Conservation (phyloP, 2,113 vertebrate species). For the Syngnathus floridae region DNA sequence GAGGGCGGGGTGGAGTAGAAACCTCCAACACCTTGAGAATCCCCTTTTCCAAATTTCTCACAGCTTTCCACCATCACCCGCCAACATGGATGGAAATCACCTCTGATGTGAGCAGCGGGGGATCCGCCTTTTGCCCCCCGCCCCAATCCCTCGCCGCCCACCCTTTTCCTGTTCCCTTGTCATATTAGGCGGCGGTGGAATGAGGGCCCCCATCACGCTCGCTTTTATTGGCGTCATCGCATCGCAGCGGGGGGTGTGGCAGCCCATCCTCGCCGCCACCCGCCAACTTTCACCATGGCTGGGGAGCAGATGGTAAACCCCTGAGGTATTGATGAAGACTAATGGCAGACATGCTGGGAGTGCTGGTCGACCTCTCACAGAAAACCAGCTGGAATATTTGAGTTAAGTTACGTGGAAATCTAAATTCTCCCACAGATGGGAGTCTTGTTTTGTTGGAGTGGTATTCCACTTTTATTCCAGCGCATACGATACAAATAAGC, state of each 20-base stretch:
- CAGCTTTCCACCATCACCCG: conserved; percentile 14
- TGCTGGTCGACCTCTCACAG: conserved; percentile 8
- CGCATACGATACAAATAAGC: conserved; percentile 19
- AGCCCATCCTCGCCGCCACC: conserved; percentile 46
- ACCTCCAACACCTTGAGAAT: conserved; percentile 61
- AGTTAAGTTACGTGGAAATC: background rate
- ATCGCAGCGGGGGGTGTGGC: conserved; percentile 43
- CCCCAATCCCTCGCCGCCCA: conserved; percentile 10
- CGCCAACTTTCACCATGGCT: conserved; percentile 29
- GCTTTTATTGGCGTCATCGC: conserved; percentile 50
- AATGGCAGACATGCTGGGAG: conserved; percentile 46
- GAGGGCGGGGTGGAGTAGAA: conserved; percentile 27
- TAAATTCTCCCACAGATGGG: background rate
- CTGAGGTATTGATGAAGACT: conserved; percentile 50
- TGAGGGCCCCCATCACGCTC: conserved; percentile 26
- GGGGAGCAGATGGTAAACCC: conserved; percentile 40
- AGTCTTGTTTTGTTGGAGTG: background rate
- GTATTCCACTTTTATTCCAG: conserved; percentile 11
- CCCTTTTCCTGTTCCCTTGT: conserved; percentile 8
- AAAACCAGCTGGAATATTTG: background rate
- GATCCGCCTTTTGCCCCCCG: conserved; percentile 11
- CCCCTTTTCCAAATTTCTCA: conserved; percentile 17
- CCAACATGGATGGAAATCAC: conserved; percentile 28
- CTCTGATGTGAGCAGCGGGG: conserved; percentile 27
- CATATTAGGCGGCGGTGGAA: conserved; percentile 29